These are phyloP conservation scores for Branchinecta lynchi DNA, from an alignment of 1,140 invertebrate genomes.

Conservation along the genomic window DNA sequence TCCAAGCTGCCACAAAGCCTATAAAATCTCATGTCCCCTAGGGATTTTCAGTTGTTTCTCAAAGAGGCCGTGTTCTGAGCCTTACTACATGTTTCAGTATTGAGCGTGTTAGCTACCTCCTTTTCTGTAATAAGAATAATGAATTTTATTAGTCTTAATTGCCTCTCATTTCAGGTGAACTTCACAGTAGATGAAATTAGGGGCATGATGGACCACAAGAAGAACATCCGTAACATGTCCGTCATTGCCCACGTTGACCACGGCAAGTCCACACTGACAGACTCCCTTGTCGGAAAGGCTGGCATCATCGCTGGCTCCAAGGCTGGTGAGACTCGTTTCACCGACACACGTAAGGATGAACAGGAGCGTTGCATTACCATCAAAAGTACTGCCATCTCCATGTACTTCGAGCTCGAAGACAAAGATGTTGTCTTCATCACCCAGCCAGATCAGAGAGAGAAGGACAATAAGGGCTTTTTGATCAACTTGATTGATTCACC, in stretches of 20 bases:
- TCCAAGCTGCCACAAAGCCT: too few relatives aligned
- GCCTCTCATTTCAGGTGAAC: slow-evolving; percentile 67
- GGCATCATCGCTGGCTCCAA: slow-evolving; percentile 98
- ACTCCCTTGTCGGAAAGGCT: slow-evolving; percentile 97
- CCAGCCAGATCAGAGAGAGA: slow-evolving; percentile 69
- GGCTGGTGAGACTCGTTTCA: slow-evolving; percentile 97
- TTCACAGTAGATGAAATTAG: slow-evolving; percentile 99
- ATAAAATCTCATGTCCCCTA: too few relatives aligned
- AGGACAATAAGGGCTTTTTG: slow-evolving; percentile 77
- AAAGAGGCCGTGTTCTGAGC: too few relatives aligned
- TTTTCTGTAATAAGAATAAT: not conserved
- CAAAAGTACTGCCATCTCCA: slow-evolving; percentile 98
- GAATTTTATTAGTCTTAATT: not conserved
- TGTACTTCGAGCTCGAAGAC: slow-evolving; percentile 89
- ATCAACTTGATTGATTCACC: slow-evolving; percentile 99
- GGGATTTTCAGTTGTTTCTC: too few relatives aligned
- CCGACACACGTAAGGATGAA: slow-evolving; percentile 98
- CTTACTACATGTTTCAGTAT: not conserved
- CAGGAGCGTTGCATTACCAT: slow-evolving; percentile 99
- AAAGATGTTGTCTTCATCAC: slow-evolving; percentile 83
- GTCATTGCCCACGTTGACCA: slow-evolving; percentile 99
- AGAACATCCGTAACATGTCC: slow-evolving; percentile 99
- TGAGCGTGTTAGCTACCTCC: not conserved
- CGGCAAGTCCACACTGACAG: slow-evolving; percentile 97
- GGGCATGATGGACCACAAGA: slow-evolving; percentile 97